Evolutionary conservation across 2,113 vertebrate genomes (phyloP).

Genomic region (Taxidea taxus): DNA sequence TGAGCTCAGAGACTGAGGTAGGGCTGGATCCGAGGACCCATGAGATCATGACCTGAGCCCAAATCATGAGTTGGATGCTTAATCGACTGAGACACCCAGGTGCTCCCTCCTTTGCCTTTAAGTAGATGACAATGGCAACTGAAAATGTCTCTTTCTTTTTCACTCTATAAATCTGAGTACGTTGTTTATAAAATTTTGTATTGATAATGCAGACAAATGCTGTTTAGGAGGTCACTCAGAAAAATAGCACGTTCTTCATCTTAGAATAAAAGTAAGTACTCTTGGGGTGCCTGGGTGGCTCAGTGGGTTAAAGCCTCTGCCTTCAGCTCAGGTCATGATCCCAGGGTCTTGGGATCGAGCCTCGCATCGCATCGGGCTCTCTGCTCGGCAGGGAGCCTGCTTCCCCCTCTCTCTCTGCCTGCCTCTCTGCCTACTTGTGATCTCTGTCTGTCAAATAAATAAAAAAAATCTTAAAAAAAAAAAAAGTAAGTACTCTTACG

Average conservation of each 20-base stretch:
- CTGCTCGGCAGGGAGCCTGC: too few relatives aligned
- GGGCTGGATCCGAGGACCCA: not conserved
- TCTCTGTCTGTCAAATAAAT: too few relatives aligned
- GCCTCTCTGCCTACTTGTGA: too few relatives aligned
- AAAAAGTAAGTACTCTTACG: not conserved
- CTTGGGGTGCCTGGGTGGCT: too few relatives aligned
- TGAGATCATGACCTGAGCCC: not conserved
- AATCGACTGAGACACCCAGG: not conserved
- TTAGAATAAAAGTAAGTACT: not conserved
- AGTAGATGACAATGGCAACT: not conserved
- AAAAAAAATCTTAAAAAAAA: too few relatives aligned
- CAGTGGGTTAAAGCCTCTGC: too few relatives aligned
- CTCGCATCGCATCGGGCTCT: too few relatives aligned
- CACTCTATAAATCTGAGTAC: not conserved
- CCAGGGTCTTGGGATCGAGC: too few relatives aligned
- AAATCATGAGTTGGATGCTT: not conserved
- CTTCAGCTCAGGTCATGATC: too few relatives aligned
- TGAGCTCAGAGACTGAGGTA: not conserved
- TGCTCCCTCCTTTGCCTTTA: not conserved
- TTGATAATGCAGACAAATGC: not conserved
- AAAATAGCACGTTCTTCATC: not conserved
- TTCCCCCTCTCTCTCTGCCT: too few relatives aligned
- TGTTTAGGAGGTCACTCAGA: not conserved
- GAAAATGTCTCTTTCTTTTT: not conserved
- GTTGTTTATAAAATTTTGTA: not conserved